These are phyloP conservation scores for Eriocheir sinensis DNA, from an alignment of 1,140 invertebrate species.

Conservation along the genomic window DNA sequence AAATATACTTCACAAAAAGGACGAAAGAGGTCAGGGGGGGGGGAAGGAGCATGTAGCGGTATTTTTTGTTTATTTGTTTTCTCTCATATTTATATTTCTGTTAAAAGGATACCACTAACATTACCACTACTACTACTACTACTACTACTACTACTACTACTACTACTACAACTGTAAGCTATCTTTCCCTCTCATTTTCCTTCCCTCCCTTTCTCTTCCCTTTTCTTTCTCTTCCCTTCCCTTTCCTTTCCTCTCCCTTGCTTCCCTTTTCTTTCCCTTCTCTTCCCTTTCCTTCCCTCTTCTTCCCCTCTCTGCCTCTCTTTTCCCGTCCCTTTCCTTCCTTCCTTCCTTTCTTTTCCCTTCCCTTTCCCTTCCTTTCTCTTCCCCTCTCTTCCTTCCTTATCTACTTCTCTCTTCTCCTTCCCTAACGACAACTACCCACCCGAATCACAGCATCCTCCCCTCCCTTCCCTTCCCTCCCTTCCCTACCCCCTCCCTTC, in stretches of 20 bases:
- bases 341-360: too few species aligned
- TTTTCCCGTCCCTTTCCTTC: neutral
- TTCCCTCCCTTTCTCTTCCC: neutral
- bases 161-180: neutral
- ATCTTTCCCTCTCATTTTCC: neutral
- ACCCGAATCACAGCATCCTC: too few species aligned
- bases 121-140: neutral
- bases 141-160: neutral
- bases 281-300: neutral
- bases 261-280: neutral
- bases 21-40: too few species aligned
- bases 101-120: too few species aligned
- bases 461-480: neutral
- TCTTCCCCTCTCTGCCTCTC: neutral
- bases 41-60: too few species aligned
- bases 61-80: too few species aligned
- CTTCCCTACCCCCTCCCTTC: neutral
- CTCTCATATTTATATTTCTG: too few species aligned
- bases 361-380: too few species aligned
- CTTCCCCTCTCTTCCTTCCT: neutral
- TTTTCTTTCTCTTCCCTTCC: constrained; percentile 17
- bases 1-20: too few species aligned
- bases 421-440: too few species aligned
- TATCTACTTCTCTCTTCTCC: neutral
- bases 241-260: neutral